Evolutionary conservation across 2,113 vertebrate species (phyloP).

Genomic region (Amphilophus citrinellus): DNA sequence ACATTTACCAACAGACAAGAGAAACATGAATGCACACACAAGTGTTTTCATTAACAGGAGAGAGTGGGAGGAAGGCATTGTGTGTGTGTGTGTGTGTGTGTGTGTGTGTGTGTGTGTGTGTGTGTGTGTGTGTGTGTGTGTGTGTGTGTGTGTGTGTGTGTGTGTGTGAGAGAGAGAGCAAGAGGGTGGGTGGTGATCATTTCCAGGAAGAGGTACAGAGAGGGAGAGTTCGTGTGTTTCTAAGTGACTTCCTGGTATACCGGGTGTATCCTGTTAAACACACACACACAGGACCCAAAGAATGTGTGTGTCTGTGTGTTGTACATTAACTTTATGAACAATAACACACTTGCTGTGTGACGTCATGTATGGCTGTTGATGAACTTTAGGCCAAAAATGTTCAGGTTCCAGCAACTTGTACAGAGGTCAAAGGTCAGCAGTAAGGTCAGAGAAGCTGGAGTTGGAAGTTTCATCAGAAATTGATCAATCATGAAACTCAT

Average conservation of each 20-base stretch:
- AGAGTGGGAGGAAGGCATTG: constrained; percentile 21
- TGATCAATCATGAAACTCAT: constrained; percentile 7
- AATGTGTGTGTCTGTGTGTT: neutral
- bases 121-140: constrained; percentile 11
- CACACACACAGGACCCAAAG: neutral
- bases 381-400: neutral
- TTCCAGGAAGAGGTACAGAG: constrained; percentile 68
- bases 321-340: constrained; percentile 37
- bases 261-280: constrained; percentile 66
- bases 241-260: constrained; percentile 62
- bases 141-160: constrained; percentile 6
- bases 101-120: constrained; percentile 15
- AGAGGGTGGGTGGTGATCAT: constrained; percentile 34
- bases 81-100: constrained; percentile 23
- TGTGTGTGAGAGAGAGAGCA: neutral
- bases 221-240: constrained; percentile 46
- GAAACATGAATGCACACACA: neutral
- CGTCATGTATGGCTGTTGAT: neutral
- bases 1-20: constrained; percentile 12
- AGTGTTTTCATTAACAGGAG: constrained; percentile 49
- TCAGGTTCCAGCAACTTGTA: neutral
- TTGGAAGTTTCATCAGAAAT: constrained; percentile 13
- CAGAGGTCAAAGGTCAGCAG: neutral
- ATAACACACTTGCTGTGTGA: neutral
- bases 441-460: neutral